These are phyloP conservation scores for Antheraea assamensis DNA, from an alignment of 2,888 invertebrate genomes.

Conservation along the genomic window DNA sequence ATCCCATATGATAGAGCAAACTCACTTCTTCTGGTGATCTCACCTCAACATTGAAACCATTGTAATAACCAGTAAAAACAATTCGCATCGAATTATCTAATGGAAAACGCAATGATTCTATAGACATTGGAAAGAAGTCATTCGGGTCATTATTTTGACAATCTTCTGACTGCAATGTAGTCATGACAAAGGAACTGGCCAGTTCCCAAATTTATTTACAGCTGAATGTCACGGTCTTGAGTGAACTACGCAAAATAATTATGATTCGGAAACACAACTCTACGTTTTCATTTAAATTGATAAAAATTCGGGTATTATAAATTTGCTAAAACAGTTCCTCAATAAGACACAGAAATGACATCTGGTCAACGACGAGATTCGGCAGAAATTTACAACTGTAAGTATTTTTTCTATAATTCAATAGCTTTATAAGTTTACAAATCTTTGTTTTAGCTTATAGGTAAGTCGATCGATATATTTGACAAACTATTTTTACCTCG, in stretches of 20 bases:
- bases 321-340: slow-evolving; percentile 23
- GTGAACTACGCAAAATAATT: slow-evolving; percentile 45
- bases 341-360: slow-evolving; percentile 28
- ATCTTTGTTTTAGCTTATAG: not conserved
- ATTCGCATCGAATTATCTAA: slow-evolving; percentile 69
- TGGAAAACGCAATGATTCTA: slow-evolving; percentile 72
- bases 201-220: slow-evolving; percentile 69
- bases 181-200: slow-evolving; percentile 72
- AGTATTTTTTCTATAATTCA: slow-evolving; percentile 35
- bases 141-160: slow-evolving; percentile 74
- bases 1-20: slow-evolving; percentile 86
- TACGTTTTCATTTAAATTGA: slow-evolving; percentile 39
- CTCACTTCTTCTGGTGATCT: slow-evolving; percentile 82
- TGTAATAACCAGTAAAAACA: slow-evolving; percentile 83
- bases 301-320: slow-evolving; percentile 23
- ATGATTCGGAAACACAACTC: slow-evolving; percentile 49
- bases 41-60: slow-evolving; percentile 86
- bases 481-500: too few species aligned
- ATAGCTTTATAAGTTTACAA: too few species aligned
- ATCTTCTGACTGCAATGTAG: slow-evolving; percentile 71
- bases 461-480: too few species aligned
- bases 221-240: slow-evolving; percentile 48
- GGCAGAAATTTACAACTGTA: slow-evolving; percentile 50
- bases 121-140: slow-evolving; percentile 63
- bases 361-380: slow-evolving; percentile 30